Conservation (phyloP, 2,113 vertebrate genomes). For the Serilophus lunatus region DNA sequence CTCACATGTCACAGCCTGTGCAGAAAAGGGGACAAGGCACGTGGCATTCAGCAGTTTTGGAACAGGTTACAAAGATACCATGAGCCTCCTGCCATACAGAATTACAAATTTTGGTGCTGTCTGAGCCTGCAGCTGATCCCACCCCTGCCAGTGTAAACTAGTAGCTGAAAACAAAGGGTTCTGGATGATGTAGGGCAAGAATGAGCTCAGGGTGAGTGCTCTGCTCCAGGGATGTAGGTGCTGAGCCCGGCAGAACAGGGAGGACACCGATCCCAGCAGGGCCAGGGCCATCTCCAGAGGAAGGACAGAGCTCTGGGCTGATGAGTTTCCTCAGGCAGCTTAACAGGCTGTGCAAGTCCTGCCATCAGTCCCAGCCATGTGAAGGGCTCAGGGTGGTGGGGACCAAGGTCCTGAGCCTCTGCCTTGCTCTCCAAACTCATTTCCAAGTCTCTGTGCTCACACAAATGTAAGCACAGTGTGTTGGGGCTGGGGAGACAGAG, state of each 20-base stretch:
- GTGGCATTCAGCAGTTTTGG: neutral
- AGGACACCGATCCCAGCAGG: neutral
- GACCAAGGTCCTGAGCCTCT: neutral
- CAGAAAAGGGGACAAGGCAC: neutral
- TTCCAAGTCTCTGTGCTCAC: neutral
- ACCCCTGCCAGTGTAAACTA: neutral
- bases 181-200: neutral
- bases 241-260: neutral
- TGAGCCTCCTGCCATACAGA: neutral
- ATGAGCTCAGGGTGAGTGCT: neutral
- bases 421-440: rapidly evolving
- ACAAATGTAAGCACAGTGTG: neutral
- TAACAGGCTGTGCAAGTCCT: neutral
- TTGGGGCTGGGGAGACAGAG: neutral
- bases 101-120: neutral
- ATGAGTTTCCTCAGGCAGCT: neutral
- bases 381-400: neutral
- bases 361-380: neutral
- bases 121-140: neutral
- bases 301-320: neutral
- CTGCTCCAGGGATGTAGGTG: neutral
- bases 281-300: neutral
- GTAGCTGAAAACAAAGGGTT: neutral
- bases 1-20: neutral
- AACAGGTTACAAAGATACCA: neutral